Conservation (phyloP, 2,797 vertebrate species). For the Rhinichthys osculus region DNA sequence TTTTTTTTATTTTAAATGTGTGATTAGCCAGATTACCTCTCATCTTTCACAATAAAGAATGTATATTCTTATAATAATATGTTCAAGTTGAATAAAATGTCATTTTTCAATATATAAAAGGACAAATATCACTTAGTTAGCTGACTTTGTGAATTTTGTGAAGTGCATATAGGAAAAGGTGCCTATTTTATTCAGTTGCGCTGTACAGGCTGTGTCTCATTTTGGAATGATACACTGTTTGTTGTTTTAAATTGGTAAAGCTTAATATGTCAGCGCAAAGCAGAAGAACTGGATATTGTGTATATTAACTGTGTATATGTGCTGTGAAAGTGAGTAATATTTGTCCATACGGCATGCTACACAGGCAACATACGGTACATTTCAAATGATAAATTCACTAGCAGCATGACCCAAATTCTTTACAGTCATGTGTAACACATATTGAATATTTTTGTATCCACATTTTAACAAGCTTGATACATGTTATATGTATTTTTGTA, state of each 20-base stretch:
- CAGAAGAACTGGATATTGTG: constrained; percentile 69
- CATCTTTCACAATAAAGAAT: constrained; percentile 63
- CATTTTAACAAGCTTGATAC: constrained; percentile 50
- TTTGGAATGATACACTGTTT: constrained; percentile 27
- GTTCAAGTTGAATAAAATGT: not conserved
- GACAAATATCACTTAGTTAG: not conserved
- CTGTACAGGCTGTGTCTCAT: constrained; percentile 39
- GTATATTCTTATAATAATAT: constrained; percentile 58
- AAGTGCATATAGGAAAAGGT: not conserved
- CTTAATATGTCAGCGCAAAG: constrained; percentile 29
- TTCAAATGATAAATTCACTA: constrained; percentile 24
- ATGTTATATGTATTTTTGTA: constrained; percentile 62
- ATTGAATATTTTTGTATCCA: constrained; percentile 57
- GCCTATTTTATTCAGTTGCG: constrained; percentile 40
- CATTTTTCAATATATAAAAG: constrained; percentile 14
- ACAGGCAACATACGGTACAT: constrained; percentile 48
- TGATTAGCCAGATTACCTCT: constrained; percentile 65
- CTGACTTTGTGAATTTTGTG: constrained; percentile 40
- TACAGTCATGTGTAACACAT: constrained; percentile 50
- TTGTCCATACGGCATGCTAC: constrained; percentile 59
- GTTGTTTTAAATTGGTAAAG: not conserved
- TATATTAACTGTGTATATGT: constrained; percentile 52
- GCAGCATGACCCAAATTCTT: constrained; percentile 31
- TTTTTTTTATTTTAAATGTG: constrained; percentile 50
- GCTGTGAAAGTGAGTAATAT: constrained; percentile 56